Percentiles rank a stretch among this genome's conserved stretches.
phyloP scores from a whole-genome alignment of 2,888 invertebrate species.

The Melieria crassipennis region DNA sequence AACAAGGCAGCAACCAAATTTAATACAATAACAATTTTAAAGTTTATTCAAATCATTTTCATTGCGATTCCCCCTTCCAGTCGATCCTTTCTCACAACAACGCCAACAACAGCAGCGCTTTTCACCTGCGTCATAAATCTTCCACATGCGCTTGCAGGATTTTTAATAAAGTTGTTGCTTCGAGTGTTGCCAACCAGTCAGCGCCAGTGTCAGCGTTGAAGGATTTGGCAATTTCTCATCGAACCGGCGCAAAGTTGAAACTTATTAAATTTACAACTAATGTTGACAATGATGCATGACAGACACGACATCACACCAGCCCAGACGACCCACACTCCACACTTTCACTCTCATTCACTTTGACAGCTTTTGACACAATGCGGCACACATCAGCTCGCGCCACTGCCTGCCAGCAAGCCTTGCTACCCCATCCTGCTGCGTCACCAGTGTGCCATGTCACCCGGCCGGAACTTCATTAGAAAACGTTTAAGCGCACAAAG shows the following conservation, averaged over 20 bases:
- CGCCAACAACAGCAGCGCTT: conserved; percentile 5
- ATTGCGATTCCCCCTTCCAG: too few species aligned
- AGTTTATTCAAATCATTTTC: too few species aligned
- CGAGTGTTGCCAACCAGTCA: not conserved
- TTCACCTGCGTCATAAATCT: conserved; percentile 19
- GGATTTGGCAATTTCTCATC: conserved; percentile 38
- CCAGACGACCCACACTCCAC: conserved; percentile 28
- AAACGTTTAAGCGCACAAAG: conserved; percentile 33
- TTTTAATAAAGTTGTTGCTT: conserved; percentile 24
- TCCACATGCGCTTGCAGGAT: not conserved
- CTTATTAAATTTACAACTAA: conserved; percentile 56
- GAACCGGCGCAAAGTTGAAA: conserved; percentile 42
- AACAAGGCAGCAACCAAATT: too few species aligned
- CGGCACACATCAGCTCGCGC: not conserved
- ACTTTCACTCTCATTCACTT: conserved; percentile 35
- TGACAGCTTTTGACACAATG: conserved; percentile 51
- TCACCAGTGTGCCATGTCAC: conserved; percentile 32
- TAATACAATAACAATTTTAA: too few species aligned
- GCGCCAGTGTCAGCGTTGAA: conserved; percentile 35
- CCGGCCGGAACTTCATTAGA: conserved; percentile 40
- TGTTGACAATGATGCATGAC: conserved; percentile 60
- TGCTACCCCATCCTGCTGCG: not conserved
- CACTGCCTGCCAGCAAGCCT: conserved; percentile 10
- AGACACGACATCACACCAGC: conserved; percentile 35
- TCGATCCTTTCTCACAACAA: too few species aligned